Percentiles rank a stretch among this genome's conserved stretches.
These are phyloP conservation scores for Drosophila parthenogenetica DNA, from an alignment of 2,888 invertebrate genomes.

Conservation along the genomic window DNA sequence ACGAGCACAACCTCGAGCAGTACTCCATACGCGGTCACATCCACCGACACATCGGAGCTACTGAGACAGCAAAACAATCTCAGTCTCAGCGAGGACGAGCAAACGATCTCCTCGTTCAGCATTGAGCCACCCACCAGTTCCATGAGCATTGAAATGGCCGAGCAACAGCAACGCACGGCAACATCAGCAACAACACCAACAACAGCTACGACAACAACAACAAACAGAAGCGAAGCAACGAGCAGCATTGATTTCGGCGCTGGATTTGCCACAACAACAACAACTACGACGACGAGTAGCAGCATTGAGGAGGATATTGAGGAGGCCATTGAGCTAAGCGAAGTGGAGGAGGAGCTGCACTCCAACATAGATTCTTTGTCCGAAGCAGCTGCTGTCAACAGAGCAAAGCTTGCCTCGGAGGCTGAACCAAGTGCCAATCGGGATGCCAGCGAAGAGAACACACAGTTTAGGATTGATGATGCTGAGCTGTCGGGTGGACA, in stretches of 20 bases:
- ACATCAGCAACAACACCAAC: slow-evolving; percentile 43
- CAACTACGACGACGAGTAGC: slow-evolving; percentile 71
- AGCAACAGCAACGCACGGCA: slow-evolving; percentile 51
- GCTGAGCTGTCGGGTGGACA: slow-evolving; percentile 83
- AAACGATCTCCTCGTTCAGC: slow-evolving; percentile 69
- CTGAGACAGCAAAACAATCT: slow-evolving; percentile 71
- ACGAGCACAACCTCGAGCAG: slow-evolving; percentile 56
- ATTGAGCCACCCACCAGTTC: slow-evolving; percentile 81
- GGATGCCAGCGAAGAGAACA: slow-evolving; percentile 56
- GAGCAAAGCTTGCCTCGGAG: slow-evolving; percentile 20
- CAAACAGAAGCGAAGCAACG: slow-evolving; percentile 50
- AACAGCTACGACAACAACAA: slow-evolving; percentile 32
- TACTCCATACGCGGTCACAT: slow-evolving; percentile 69
- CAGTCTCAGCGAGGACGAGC: slow-evolving; percentile 72
- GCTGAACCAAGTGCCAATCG: slow-evolving; percentile 59
- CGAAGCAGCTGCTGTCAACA: slow-evolving; percentile 52
- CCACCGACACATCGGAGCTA: slow-evolving; percentile 69
- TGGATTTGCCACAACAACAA: slow-evolving; percentile 38
- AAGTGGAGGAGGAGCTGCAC: slow-evolving; percentile 72
- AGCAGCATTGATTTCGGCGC: slow-evolving; percentile 62
- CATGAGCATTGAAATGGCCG: slow-evolving; percentile 82
- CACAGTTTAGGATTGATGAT: slow-evolving; percentile 82
- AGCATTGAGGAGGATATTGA: slow-evolving; percentile 85
- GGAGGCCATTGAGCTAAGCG: slow-evolving; percentile 82
- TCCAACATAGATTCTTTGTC: slow-evolving; percentile 55